phyloP scores from a whole-genome alignment of 2,113 vertebrate species.

The Rana temporaria region DNA sequence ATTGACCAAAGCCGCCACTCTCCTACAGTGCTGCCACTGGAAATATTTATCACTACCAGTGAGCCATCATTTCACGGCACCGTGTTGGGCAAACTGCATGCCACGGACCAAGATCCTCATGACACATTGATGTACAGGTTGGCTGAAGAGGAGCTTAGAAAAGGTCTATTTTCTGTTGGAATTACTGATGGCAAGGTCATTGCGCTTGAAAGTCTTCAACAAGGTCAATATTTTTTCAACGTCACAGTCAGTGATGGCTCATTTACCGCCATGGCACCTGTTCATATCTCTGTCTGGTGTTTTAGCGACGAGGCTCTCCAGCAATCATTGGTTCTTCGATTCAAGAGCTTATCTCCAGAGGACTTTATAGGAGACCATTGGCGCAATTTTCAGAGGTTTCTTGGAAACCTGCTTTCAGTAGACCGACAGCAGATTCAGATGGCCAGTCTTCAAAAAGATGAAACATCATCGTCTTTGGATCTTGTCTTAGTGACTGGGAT shows the following conservation, averaged over 20 bases:
- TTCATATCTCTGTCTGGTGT: slow-evolving; percentile 84
- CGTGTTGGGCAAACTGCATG: slow-evolving; percentile 89
- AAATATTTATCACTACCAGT: slow-evolving; percentile 86
- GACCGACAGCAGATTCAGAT: slow-evolving; percentile 82
- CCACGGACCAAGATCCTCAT: slow-evolving; percentile 89
- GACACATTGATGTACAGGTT: slow-evolving; percentile 82
- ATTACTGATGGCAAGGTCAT: slow-evolving; percentile 83
- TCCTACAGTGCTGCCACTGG: slow-evolving; percentile 85
- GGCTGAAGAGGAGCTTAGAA: slow-evolving; percentile 65
- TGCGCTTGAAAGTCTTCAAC: slow-evolving; percentile 77
- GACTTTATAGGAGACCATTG: slow-evolving; percentile 93
- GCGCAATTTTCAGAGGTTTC: slow-evolving; percentile 85
- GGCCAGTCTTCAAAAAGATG: slow-evolving; percentile 88
- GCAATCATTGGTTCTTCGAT: slow-evolving; percentile 80
- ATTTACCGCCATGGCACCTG: slow-evolving; percentile 73
- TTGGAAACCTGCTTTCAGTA: slow-evolving; percentile 77
- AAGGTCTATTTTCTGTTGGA: slow-evolving; percentile 80
- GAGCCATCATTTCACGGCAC: slow-evolving; percentile 78
- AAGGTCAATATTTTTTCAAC: slow-evolving; percentile 83
- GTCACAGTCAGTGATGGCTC: slow-evolving; percentile 90
- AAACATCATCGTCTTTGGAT: slow-evolving; percentile 73
- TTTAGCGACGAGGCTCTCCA: slow-evolving; percentile 76
- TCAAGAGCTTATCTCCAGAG: slow-evolving; percentile 81
- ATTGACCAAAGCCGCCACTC: slow-evolving; percentile 86
- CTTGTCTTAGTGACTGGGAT: slow-evolving; percentile 78